Evolutionary conservation across 2,888 invertebrate species (phyloP), one percentile per base, ranked within the genome.

Genomic region (Agonopterix heracliana): DNA sequence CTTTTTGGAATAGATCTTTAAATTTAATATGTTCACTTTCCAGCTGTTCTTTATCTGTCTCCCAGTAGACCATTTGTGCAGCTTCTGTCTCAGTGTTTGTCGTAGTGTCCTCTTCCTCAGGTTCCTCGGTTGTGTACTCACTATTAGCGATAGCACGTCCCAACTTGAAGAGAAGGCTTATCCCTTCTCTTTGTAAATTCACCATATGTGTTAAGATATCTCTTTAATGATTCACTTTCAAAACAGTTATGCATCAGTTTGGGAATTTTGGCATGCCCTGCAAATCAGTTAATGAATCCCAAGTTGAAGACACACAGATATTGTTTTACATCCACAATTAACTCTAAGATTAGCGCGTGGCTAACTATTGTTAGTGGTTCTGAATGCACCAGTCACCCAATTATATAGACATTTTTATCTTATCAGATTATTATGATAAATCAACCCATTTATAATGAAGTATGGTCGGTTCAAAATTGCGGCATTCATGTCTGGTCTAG

Each of bases 301-400:
- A 81, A 74, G 60, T 83, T 88, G 86, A 85, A 87, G 88, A 88
- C 86, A 86, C 88, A 88, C 88, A 88, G 88, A 88, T 78, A 84
- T 71, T 61, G 59, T 71, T 74, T 64, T 73, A 78, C 76, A 76
- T 74, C 77, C 67, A 78, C 68, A 71, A 64, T 71, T 66, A 69
- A 70, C 66, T 61, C 65, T 64, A 56, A 63, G 71, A 74, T 80
- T 69, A 74, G 73, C 73, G 66, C 56, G 56, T 59, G 64, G 59
- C 57, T 47, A 55, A 71, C 72, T 69, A 60, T 52, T 68, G 65
- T 81, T 75, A 83, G 68, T 77, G 57, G 68, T 70, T 65, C 50
- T 64, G 59, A 63, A 71, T 64, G 53, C 54, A 63, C 64, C 73
- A 57, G 66, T 61, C 61, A 68, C 70, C 75, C 57, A 67, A 64